phyloP scores from a whole-genome alignment of 2,113 vertebrate genomes.

The Charina bottae region DNA sequence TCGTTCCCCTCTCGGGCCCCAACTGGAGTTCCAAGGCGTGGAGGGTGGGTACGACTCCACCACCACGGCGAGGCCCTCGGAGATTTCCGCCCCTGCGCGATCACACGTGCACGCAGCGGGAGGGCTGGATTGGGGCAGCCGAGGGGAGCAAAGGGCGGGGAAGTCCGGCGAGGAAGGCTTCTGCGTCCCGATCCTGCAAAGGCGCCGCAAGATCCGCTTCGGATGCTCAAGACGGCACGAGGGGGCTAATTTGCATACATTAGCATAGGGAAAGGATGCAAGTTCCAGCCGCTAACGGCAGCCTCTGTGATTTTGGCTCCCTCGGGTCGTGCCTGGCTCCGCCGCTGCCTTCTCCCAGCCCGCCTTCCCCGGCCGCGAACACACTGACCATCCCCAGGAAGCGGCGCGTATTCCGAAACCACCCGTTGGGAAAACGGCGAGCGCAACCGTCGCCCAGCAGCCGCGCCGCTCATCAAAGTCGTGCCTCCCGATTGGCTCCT shows the following conservation, averaged over 20 bases:
- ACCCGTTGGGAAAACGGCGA: background rate
- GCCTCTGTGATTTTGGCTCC: background rate
- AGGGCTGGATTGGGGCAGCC: background rate
- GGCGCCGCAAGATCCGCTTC: background rate
- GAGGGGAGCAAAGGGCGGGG: background rate
- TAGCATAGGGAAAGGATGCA: background rate
- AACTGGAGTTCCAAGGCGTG: background rate
- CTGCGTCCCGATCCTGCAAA: background rate
- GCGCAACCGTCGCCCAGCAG: background rate
- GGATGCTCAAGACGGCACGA: background rate
- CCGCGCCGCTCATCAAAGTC: background rate
- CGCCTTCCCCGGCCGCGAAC: background rate
- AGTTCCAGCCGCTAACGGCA: background rate
- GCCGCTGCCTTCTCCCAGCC: background rate
- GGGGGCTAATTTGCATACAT: background rate
- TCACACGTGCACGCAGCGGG: background rate
- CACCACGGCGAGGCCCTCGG: no score
- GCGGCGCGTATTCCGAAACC: rapidly evolving
- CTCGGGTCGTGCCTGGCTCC: background rate
- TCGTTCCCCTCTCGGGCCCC: background rate
- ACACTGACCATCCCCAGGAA: constrained; percentile 32
- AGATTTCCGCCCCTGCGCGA: no score
- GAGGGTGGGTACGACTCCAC: background rate
- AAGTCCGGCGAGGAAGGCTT: background rate
- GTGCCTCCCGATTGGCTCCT: constrained; percentile 7